Evolutionary conservation across 30 jellyfish, hydroid and myxozoan genomes (phyloP).

Genomic region (Calvadosia cruxmelitensis): DNA sequence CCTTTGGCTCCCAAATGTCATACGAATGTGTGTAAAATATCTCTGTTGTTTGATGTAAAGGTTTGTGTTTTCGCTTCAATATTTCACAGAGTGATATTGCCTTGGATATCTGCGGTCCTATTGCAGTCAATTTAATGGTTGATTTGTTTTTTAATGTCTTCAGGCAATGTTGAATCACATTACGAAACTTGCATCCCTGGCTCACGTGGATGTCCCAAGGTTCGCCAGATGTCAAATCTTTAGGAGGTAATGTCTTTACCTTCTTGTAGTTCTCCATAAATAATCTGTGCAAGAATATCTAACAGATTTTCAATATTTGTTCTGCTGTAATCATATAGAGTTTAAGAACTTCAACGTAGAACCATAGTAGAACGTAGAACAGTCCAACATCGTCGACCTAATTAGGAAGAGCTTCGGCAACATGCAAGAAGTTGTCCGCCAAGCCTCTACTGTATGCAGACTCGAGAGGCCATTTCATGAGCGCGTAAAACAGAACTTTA

Average conservation of each 20-base stretch:
- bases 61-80: constrained; percentile 18
- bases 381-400: no score
- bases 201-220: constrained; percentile 47
- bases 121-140: constrained; percentile 19
- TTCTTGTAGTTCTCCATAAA: constrained; percentile 22
- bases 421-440: no score
- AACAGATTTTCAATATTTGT: no score
- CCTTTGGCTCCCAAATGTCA: constrained; percentile 45
- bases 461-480: neutral
- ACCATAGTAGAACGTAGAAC: no score
- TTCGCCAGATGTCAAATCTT: constrained; percentile 4
- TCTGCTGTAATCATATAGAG: no score
- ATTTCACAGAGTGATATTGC: constrained; percentile 37
- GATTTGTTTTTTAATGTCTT: constrained; percentile 15
- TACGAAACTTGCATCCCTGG: constrained; percentile 39
- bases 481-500: no score
- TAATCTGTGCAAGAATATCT: neutral
- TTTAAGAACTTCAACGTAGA: no score
- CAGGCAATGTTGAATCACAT: constrained; percentile 37
- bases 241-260: neutral
- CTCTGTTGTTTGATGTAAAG: constrained; percentile 12
- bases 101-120: constrained; percentile 36
- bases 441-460: no score
- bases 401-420: no score
- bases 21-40: constrained; percentile 23